These are phyloP conservation scores for Villa cingulata DNA, from an alignment of 2,888 invertebrate genomes.

Conservation along the genomic window DNA sequence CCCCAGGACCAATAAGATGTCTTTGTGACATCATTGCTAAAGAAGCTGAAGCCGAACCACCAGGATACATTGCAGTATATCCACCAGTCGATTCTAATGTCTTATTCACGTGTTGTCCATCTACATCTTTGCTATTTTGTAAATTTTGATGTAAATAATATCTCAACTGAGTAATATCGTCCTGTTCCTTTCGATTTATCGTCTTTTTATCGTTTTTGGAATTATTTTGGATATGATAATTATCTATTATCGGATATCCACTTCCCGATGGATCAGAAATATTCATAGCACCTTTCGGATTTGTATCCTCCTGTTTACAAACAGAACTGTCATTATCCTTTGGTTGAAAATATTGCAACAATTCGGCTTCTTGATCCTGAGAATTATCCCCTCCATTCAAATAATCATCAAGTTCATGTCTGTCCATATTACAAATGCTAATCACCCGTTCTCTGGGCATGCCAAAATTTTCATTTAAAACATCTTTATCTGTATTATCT, in stretches of 20 bases:
- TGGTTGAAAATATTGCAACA: conserved; percentile 62
- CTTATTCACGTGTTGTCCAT: not conserved
- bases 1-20: conserved; percentile 3
- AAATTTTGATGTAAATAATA: conserved; percentile 30
- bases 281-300: not conserved
- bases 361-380: conserved; percentile 71
- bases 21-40: conserved; percentile 33
- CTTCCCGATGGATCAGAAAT: not conserved
- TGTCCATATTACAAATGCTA: conserved; percentile 63
- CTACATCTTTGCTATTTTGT: conserved; percentile 9
- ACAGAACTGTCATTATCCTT: conserved; percentile 25
- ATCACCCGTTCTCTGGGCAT: conserved; percentile 54
- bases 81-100: conserved; percentile 14
- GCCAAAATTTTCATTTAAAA: conserved; percentile 35
- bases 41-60: conserved; percentile 36
- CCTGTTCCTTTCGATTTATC: conserved; percentile 30
- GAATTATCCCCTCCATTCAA: conserved; percentile 60
- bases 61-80: conserved; percentile 15
- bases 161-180: conserved; percentile 59
- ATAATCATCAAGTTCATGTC: conserved; percentile 70
- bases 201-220: conserved; percentile 10
- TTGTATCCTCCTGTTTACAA: not conserved
- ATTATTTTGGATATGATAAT: conserved; percentile 11
- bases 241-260: conserved; percentile 13
- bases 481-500: conserved; percentile 14